Conservation (phyloP, 2,888 invertebrate species). For the Griposia aprilina region DNA sequence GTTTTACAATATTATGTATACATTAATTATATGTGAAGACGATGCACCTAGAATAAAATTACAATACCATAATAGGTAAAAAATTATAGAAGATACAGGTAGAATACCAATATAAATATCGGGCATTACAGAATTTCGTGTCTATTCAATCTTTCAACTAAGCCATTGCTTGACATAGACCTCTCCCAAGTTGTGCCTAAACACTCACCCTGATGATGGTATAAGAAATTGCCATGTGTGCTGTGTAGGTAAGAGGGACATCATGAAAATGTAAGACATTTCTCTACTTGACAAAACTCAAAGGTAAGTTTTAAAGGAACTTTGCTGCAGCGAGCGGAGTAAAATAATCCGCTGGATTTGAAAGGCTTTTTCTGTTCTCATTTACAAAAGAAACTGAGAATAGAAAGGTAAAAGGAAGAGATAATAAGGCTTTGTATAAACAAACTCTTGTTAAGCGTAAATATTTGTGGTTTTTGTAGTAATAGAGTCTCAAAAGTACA, state of each 20-base stretch:
- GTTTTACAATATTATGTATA: too few relatives aligned
- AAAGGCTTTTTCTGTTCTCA: slow-evolving; percentile 16
- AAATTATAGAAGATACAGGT: too few relatives aligned
- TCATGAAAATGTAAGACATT: slow-evolving; percentile 31
- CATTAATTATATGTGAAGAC: too few relatives aligned
- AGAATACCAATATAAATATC: too few relatives aligned
- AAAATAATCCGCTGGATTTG: slow-evolving; percentile 40
- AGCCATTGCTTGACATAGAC: neutral
- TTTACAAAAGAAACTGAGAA: too few relatives aligned
- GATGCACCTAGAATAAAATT: too few relatives aligned
- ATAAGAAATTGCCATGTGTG: neutral
- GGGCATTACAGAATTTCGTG: too few relatives aligned
- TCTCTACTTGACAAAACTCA: slow-evolving; percentile 22
- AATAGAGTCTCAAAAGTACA: neutral
- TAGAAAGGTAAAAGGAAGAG: neutral
- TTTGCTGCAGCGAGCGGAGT: slow-evolving; percentile 14
- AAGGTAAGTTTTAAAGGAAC: slow-evolving; percentile 31
- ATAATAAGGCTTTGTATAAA: slow-evolving; percentile 11
- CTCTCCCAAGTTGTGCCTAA: neutral
- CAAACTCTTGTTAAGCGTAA: neutral
- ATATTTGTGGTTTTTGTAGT: neutral
- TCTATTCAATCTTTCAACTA: too few relatives aligned
- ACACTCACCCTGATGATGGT: too few relatives aligned
- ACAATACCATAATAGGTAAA: too few relatives aligned
- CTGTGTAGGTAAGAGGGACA: neutral